A percentile compares a stretch with the other conserved stretches of the same genome.
Evolutionary conservation across 2,797 vertebrate genomes (phyloP).

Genomic region (Platalea minor): DNA sequence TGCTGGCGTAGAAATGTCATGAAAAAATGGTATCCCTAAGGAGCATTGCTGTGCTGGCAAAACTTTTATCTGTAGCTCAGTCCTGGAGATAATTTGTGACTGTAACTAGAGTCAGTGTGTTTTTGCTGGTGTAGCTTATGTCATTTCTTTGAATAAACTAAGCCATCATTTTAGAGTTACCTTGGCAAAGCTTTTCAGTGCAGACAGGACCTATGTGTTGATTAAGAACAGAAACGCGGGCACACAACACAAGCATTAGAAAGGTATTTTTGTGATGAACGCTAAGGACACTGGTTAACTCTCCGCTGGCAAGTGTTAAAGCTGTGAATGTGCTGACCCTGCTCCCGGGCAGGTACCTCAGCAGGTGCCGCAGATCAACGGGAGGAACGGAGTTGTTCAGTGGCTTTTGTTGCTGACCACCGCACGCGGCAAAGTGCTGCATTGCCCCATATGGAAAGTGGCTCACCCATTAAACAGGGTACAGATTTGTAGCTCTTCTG

Average conservation of each 20-base stretch:
- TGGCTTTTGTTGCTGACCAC: not conserved
- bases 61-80: conserved; percentile 1
- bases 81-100: conserved; percentile 25
- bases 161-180: conserved; percentile 7
- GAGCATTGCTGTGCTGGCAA: not conserved
- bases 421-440: not conserved
- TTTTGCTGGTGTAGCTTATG: conserved; percentile 23
- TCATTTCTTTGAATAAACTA: conserved; percentile 38
- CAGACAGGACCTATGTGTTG: not conserved
- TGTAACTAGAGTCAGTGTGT: not conserved
- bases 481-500: not conserved
- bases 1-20: not conserved
- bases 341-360: not conserved
- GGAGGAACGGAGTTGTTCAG: not conserved
- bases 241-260: not conserved
- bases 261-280: not conserved
- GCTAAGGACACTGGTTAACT: not conserved
- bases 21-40: conserved; percentile 14
- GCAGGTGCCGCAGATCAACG: not conserved
- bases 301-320: not conserved
- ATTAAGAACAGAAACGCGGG: conserved; percentile 3
- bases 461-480: not conserved
- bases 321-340: not conserved
- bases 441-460: not conserved
- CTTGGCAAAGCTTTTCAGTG: not conserved